Percentiles rank a stretch among this genome's conserved stretches.
phyloP scores from a whole-genome alignment of 2,797 vertebrate genomes.

The Clarias platycephalus region DNA sequence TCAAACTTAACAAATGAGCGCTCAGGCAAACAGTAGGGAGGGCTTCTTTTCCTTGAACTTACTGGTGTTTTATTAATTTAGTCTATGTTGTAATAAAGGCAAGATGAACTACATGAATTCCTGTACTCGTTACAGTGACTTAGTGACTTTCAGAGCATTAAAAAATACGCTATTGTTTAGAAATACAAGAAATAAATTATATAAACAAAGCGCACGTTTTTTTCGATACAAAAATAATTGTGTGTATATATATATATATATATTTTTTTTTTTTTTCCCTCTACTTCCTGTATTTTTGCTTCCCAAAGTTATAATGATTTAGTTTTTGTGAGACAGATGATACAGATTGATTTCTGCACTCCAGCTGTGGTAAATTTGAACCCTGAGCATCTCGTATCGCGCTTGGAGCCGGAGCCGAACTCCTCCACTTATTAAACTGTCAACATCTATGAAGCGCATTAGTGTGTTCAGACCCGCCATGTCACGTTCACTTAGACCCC shows the following conservation, averaged over 20 bases:
- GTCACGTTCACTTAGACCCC: slow-evolving; percentile 57
- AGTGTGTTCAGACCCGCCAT: slow-evolving; percentile 30
- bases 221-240: too few species aligned
- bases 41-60: neutral
- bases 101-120: too few species aligned
- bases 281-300: neutral
- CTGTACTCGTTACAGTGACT: too few species aligned
- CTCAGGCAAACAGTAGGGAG: neutral
- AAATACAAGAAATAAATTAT: neutral
- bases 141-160: too few species aligned
- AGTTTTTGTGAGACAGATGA: neutral
- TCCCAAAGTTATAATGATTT: neutral
- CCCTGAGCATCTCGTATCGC: neutral
- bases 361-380: slow-evolving; percentile 29
- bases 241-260: too few species aligned
- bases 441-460: slow-evolving; percentile 50
- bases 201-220: neutral
- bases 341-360: slow-evolving; percentile 15
- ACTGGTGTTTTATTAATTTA: neutral
- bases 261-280: neutral
- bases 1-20: neutral
- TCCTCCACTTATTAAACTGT: slow-evolving; percentile 52
- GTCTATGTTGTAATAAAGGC: neutral
- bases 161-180: too few species aligned
- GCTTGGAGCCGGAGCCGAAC: neutral